phyloP scores from a whole-genome alignment of 2,888 invertebrate species.

The Machimus rusticus region DNA sequence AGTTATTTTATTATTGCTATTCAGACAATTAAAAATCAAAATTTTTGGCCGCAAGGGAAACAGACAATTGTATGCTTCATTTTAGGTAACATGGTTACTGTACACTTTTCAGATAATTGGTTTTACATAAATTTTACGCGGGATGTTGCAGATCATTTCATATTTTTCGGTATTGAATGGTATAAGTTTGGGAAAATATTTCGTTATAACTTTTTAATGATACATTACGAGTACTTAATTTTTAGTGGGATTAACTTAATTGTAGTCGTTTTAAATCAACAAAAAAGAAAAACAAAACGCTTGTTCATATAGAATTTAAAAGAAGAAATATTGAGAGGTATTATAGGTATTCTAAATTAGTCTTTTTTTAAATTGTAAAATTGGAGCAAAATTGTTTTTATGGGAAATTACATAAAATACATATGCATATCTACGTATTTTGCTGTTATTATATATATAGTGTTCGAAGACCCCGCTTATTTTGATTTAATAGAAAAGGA shows the following conservation, averaged over 20 bases:
- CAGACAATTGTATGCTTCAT: background rate
- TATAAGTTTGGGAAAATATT: background rate
- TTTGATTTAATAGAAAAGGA: too few species aligned
- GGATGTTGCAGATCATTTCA: background rate
- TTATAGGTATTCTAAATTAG: too few species aligned
- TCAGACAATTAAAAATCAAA: background rate
- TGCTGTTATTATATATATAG: too few species aligned
- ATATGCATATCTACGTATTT: too few species aligned
- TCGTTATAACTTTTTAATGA: background rate
- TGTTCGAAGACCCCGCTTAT: too few species aligned
- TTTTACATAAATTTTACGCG: background rate
- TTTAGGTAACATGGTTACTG: background rate
- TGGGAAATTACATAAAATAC: too few species aligned
- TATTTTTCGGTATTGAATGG: background rate
- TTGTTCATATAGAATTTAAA: too few species aligned
- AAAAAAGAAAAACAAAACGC: background rate
- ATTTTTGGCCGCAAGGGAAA: background rate
- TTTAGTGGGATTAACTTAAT: too few species aligned
- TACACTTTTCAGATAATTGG: background rate
- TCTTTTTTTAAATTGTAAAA: too few species aligned
- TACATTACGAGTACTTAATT: background rate
- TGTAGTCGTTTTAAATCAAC: background rate
- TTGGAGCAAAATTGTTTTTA: too few species aligned
- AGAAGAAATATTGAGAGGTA: background rate
- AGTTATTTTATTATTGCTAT: background rate